Evolutionary conservation across 2,113 vertebrate genomes (phyloP), one percentile per base, ranked within the genome.

Genomic region (Cyprinodon brontotheroides): DNA sequence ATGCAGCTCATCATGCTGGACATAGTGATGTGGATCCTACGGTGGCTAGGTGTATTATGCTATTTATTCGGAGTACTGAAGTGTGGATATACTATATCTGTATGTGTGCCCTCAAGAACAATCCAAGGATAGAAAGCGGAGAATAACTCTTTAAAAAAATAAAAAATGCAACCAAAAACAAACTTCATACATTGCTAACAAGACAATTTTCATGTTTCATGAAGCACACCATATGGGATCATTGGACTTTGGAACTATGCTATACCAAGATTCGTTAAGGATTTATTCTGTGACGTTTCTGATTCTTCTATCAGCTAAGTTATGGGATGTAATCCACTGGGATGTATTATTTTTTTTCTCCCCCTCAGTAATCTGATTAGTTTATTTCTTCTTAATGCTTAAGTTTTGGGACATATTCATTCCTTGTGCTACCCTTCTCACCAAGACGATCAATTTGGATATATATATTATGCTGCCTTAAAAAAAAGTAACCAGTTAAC

Each of bases 51-150:
- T 87, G 70, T 88, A 86, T 57, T 57, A 82, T 79, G 72, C 62
- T 73, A 72, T 84, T 82, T 40, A 75, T 88, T 80, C 86, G 93
- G 93, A 94, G 92, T 94, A 94, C 80, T 83, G 71, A 48, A 80
- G 22, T 75, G 71, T 92, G 94, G 92, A 94, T 93, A 14, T 57
- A 57, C 50, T n/a, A 80, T 91, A 92, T 85, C 88, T 65, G 86
- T 74, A 20, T 13, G 78, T 84, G 74, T 87, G 72, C 72, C 67
- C 60, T 79, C 77, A 85, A 83, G 76, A 83, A 20, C 39, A 41
- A 62, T 77, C 39, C 48, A 50, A 79, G 66, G 70, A 65, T 20
- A 79, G 61, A 64, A 68, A 75, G 66, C 66, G n/a, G 41, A 86
- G 83, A 82, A 82, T 64, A 70, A 40, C 57, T 39, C 77, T 87